Evolutionary conservation across 2,113 vertebrate genomes (phyloP).

Genomic region (Psittacara wagleri): DNA sequence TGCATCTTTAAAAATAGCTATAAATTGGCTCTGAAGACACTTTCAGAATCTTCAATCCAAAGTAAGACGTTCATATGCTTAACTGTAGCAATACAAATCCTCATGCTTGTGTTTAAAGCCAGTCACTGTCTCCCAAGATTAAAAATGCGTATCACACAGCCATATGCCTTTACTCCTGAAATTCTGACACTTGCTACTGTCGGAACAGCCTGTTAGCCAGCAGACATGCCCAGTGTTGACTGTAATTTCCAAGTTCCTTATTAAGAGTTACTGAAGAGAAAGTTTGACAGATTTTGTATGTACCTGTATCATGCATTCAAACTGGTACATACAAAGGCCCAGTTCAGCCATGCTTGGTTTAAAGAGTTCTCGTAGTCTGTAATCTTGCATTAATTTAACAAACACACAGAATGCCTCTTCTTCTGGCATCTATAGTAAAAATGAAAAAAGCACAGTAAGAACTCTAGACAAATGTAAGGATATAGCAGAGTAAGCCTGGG

Average conservation of each 20-base stretch:
- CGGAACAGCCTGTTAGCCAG: neutral
- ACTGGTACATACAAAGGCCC: conserved; percentile 99
- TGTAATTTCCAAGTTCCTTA: neutral
- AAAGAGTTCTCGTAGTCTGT: conserved; percentile 96
- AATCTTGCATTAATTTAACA: conserved; percentile 99
- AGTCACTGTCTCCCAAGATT: neutral
- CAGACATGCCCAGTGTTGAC: neutral
- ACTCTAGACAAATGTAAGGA: neutral
- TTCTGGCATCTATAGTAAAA: conserved; percentile 90
- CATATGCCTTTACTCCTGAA: neutral
- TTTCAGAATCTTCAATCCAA: neutral
- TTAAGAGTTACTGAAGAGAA: neutral
- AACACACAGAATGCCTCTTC: conserved; percentile 99
- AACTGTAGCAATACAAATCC: neutral
- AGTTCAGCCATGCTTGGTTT: conserved; percentile 98
- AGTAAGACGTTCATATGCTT: neutral
- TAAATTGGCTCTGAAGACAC: neutral
- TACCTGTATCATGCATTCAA: conserved; percentile 99
- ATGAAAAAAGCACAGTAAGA: conserved; percentile 19
- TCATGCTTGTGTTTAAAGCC: neutral
- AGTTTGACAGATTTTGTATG: neutral
- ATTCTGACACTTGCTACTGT: neutral
- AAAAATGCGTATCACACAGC: neutral
- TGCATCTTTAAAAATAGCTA: neutral
- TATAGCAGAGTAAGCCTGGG: neutral